These are phyloP conservation scores for Cydia splendana DNA, from an alignment of 1,140 invertebrate species.

Conservation along the genomic window DNA sequence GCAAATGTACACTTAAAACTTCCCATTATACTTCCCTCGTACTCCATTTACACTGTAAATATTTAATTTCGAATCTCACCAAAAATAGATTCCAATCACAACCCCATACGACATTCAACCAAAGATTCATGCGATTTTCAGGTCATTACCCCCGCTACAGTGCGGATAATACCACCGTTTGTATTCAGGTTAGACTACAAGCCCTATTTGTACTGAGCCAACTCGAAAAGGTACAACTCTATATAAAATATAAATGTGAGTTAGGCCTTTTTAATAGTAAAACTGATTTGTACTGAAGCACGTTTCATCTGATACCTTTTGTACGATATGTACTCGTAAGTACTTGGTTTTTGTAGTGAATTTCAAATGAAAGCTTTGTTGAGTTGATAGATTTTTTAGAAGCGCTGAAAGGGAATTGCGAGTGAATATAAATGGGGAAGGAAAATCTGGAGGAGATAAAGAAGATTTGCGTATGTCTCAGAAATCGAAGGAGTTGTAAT, in stretches of 20 bases:
- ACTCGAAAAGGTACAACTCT: neutral
- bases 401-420: neutral
- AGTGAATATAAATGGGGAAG: neutral
- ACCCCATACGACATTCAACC: neutral
- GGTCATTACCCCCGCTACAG: conserved; percentile 40
- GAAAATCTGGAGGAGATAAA: neutral
- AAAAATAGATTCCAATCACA: conserved; percentile 6
- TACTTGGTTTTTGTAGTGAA: neutral
- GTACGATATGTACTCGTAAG: neutral
- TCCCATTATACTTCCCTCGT: neutral
- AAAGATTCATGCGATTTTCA: conserved; percentile 35
- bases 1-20: too few relatives aligned
- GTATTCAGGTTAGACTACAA: conserved; percentile 44
- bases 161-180: conserved; percentile 49
- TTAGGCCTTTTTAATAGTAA: neutral
- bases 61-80: neutral
- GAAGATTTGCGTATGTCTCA: too few relatives aligned
- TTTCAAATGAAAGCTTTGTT: conserved; percentile 11
- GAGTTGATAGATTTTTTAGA: conserved; percentile 22
- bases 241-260: neutral
- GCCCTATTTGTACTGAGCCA: conserved; percentile 46
- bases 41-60: neutral
- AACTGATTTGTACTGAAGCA: conserved; percentile 20
- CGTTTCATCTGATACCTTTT: conserved; percentile 16
- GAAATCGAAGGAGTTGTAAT: too few relatives aligned